Evolutionary conservation across 2,797 vertebrate genomes (phyloP).

Genomic region (Hydrophis major): DNA sequence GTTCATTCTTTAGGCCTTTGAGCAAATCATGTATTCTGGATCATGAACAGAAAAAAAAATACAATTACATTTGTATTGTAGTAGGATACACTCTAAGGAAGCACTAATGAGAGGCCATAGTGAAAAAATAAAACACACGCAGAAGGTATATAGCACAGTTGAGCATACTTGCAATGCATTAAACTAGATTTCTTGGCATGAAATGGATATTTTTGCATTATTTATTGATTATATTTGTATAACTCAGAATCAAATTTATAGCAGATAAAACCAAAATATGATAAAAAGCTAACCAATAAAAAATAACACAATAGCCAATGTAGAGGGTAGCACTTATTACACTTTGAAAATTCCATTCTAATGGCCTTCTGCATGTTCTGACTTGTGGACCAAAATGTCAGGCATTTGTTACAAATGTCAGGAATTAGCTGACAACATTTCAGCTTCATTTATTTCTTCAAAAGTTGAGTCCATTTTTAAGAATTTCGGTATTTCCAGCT

Average conservation of each 20-base stretch:
- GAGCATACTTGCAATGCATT: background rate
- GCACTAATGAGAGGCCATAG: background rate
- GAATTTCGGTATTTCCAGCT: background rate
- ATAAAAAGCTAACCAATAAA: background rate
- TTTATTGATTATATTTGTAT: background rate
- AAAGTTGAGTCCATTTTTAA: background rate
- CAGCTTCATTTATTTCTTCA: background rate
- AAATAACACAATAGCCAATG: background rate
- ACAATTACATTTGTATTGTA: slow-evolving; percentile 4
- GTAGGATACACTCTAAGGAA: background rate
- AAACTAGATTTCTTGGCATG: background rate
- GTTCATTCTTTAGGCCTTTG: background rate
- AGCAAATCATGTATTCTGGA: background rate
- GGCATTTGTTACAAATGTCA: background rate
- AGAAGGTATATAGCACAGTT: background rate
- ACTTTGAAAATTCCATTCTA: background rate
- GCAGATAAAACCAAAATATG: background rate
- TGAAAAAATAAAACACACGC: background rate
- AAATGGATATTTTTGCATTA: background rate
- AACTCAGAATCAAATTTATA: background rate
- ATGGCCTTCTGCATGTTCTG: background rate
- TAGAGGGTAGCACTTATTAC: background rate
- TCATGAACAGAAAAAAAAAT: background rate
- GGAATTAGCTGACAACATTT: background rate
- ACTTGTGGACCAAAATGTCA: background rate